Conservation (phyloP, 2,888 invertebrate genomes). For the Lasioglossum morio region DNA sequence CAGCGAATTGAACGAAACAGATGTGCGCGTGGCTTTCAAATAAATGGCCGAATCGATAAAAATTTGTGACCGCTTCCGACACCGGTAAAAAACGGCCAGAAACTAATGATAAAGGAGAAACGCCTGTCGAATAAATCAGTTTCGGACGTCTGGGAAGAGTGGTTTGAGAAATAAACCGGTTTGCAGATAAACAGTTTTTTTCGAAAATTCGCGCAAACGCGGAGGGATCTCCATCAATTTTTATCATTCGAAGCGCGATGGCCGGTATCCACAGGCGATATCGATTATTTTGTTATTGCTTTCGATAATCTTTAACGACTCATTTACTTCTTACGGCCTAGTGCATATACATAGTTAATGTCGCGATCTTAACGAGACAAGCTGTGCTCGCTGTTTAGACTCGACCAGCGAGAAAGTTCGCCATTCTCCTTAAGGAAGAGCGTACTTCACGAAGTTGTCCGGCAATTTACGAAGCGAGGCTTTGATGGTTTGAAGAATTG, state of each 20-base stretch:
- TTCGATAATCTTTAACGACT: conserved; percentile 21
- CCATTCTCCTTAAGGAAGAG: conserved; percentile 1
- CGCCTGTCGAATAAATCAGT: conserved; percentile 21
- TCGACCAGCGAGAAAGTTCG: background rate
- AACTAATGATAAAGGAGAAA: conserved; percentile 27
- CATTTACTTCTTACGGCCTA: background rate
- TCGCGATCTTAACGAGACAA: conserved; percentile 14
- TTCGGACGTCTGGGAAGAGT: background rate
- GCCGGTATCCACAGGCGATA: background rate
- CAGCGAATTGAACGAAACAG: background rate
- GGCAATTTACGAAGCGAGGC: background rate
- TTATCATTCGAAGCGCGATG: background rate
- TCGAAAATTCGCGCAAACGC: background rate
- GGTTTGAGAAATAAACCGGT: conserved; percentile 16
- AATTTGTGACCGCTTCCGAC: conserved; percentile 22
- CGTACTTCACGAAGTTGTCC: background rate
- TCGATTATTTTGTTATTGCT: conserved; percentile 26
- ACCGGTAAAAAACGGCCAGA: conserved; percentile 3
- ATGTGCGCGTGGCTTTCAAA: background rate
- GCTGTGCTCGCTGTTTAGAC: conserved; percentile 12
- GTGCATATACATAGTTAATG: conserved; percentile 1
- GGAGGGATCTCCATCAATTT: conserved; percentile 12
- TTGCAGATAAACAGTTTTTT: conserved; percentile 23
- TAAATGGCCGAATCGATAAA: conserved; percentile 18
- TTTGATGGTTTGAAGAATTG: background rate